Conservation (phyloP, 2,888 invertebrate genomes). For the Aleiodes alternator region DNA sequence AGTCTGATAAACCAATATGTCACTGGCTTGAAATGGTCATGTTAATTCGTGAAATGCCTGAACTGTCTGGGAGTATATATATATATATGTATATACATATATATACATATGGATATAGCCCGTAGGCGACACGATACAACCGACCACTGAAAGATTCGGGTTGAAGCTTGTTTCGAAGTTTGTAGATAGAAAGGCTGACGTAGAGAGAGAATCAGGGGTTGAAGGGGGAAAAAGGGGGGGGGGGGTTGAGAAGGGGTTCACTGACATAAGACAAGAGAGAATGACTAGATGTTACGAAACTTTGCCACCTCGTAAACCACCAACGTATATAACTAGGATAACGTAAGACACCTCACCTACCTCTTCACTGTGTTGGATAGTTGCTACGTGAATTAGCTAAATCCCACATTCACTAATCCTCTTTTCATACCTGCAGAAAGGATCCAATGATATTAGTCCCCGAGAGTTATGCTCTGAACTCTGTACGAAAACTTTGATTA, state of each 20-base stretch:
- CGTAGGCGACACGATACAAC: conserved; percentile 26
- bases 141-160: conserved; percentile 26
- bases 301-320: conserved; percentile 25
- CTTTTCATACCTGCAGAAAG: conserved; percentile 12
- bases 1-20: background rate
- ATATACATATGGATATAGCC: background rate
- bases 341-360: background rate
- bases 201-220: too few species aligned
- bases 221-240: background rate
- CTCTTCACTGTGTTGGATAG: background rate
- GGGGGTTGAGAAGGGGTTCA: background rate
- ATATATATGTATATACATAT: too few species aligned
- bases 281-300: conserved; percentile 11
- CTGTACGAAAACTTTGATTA: background rate
- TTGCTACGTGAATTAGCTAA: conserved; percentile 20
- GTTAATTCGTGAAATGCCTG: background rate
- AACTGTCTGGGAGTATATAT: background rate
- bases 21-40: conserved; percentile 2
- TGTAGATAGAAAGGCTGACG: background rate
- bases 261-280: conserved; percentile 23
- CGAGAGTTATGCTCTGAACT: background rate
- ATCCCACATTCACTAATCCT: conserved; percentile 30
- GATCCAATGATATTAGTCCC: conserved; percentile 3
- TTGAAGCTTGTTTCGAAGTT: conserved; percentile 19
- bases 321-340: conserved; percentile 22